Evolutionary conservation across 53 echinoderm and acorn worm species (phyloP).

Genomic region (Holothuria leucospilota): DNA sequence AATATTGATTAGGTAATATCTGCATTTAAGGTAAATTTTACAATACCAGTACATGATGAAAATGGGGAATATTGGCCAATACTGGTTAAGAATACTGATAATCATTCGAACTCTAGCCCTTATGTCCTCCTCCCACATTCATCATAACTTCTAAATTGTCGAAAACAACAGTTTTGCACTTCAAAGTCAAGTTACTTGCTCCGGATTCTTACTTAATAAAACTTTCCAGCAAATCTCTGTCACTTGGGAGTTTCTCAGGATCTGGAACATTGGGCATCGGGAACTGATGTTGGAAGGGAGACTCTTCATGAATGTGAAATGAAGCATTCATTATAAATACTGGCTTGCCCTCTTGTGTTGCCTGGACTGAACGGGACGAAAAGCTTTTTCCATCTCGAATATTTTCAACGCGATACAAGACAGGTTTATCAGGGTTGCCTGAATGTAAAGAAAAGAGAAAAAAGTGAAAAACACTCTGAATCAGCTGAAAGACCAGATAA

Average conservation of each 20-base stretch:
- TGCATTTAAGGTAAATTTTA: too few relatives aligned
- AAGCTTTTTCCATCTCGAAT: slow-evolving; percentile 86
- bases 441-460: neutral
- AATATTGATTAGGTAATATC: too few relatives aligned
- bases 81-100: too few relatives aligned
- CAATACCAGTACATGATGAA: too few relatives aligned
- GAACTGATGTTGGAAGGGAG: slow-evolving; percentile 80
- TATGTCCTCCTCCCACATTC: too few relatives aligned
- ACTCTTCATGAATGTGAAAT: slow-evolving; percentile 82
- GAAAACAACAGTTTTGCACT: too few relatives aligned
- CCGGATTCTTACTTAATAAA: slow-evolving; percentile 67
- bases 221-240: slow-evolving; percentile 63
- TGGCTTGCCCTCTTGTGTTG: slow-evolving; percentile 74
- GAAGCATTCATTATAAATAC: slow-evolving; percentile 92
- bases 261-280: slow-evolving; percentile 84
- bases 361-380: slow-evolving; percentile 79
- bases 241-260: slow-evolving; percentile 74
- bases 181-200: too few relatives aligned
- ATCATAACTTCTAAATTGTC: too few relatives aligned
- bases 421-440: slow-evolving; percentile 80
- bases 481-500: too few relatives aligned
- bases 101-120: too few relatives aligned
- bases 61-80: too few relatives aligned
- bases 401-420: slow-evolving; percentile 83
- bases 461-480: too few relatives aligned